Conservation (phyloP, 1,140 invertebrate genomes). For the Whitmania pigra region DNA sequence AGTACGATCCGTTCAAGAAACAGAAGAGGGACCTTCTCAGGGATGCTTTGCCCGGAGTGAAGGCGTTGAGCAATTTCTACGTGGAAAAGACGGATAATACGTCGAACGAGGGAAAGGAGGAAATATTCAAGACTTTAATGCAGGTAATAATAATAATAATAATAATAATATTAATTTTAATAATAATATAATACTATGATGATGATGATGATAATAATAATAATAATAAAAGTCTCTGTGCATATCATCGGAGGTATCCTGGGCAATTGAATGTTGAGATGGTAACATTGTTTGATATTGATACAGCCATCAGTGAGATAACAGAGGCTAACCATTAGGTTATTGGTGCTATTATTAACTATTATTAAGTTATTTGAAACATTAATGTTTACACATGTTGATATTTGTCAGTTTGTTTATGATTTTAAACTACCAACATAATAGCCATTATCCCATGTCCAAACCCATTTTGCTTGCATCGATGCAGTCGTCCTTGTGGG, state of each 20-base stretch:
- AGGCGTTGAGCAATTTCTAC: not conserved
- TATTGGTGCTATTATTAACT: not conserved
- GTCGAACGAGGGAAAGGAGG: not conserved
- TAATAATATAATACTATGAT: too few relatives aligned
- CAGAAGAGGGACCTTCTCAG: conserved; percentile 56
- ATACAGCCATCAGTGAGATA: too few relatives aligned
- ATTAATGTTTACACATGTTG: not conserved
- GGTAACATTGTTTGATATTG: too few relatives aligned
- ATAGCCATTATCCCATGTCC: not conserved
- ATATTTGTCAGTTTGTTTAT: not conserved
- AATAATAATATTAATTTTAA: not conserved
- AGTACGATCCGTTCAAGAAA: conserved; percentile 63
- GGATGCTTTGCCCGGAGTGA: conserved; percentile 12
- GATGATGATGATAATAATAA: too few relatives aligned
- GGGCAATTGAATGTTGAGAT: too few relatives aligned
- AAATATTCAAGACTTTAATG: not conserved
- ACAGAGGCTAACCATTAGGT: not conserved
- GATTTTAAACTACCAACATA: not conserved
- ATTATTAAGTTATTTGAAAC: not conserved
- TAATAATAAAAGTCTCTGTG: too few relatives aligned
- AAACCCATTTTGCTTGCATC: conserved; percentile 1
- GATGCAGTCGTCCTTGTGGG: conserved; percentile 49
- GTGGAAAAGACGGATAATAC: not conserved
- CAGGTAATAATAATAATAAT: not conserved
- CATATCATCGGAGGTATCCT: too few relatives aligned